Evolutionary conservation across 2,888 invertebrate species (phyloP).

Genomic region (Drosophila demipolita): DNA sequence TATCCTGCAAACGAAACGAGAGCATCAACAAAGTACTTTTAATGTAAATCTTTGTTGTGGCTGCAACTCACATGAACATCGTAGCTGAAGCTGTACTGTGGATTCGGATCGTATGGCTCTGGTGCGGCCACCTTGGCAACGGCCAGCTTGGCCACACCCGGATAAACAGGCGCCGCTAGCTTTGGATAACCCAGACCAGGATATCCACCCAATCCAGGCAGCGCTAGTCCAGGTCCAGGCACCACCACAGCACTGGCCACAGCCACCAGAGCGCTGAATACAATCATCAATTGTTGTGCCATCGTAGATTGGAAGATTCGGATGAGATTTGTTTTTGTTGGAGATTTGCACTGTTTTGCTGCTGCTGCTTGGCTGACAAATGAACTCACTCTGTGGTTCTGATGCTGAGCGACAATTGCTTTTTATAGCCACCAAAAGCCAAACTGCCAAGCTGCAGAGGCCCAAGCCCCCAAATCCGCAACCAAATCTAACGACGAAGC

Average conservation of each 20-base stretch:
- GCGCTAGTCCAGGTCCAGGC: constrained; percentile 71
- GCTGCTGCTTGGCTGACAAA: constrained; percentile 82
- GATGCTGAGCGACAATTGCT: constrained; percentile 76
- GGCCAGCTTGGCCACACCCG: constrained; percentile 71
- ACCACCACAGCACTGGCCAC: constrained; percentile 81
- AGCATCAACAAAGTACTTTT: background rate
- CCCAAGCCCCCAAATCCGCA: constrained; percentile 60
- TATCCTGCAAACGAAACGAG: constrained; percentile 75
- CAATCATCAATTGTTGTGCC: constrained; percentile 83
- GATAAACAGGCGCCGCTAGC: constrained; percentile 66
- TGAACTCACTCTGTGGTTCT: constrained; percentile 83
- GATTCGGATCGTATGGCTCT: constrained; percentile 86
- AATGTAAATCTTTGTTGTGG: background rate
- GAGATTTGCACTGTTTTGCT: constrained; percentile 15
- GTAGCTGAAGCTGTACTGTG: constrained; percentile 87
- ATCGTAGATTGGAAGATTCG: constrained; percentile 58
- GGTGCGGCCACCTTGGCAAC: constrained; percentile 82
- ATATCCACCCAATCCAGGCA: constrained; percentile 64
- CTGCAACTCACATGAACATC: constrained; percentile 85
- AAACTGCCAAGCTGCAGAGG: constrained; percentile 28
- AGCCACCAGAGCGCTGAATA: constrained; percentile 79
- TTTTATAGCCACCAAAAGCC: constrained; percentile 71
- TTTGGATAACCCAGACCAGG: constrained; percentile 63
- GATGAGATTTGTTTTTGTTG: background rate
- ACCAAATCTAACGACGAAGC: constrained; percentile 62